Conservation (phyloP, 1,140 invertebrate genomes). For the Hycleus phaleratus region DNA sequence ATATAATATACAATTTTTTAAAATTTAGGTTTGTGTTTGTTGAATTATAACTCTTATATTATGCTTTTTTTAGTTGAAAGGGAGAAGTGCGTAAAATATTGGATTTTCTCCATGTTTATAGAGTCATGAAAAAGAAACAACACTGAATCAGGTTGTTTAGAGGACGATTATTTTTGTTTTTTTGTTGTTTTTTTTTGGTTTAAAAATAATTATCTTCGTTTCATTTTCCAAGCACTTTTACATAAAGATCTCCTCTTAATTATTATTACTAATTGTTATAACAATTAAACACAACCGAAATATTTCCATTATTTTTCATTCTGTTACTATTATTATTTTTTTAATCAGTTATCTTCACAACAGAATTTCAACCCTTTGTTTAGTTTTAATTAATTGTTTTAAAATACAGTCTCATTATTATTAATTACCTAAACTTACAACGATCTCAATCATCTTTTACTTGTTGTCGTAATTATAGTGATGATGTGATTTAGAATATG, state of each 20-base stretch:
- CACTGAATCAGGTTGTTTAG: too few relatives aligned
- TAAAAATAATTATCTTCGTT: too few relatives aligned
- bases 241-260: too few relatives aligned
- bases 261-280: too few relatives aligned
- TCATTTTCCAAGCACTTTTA: too few relatives aligned
- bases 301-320: not conserved
- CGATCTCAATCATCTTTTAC: conserved; percentile 24
- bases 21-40: too few relatives aligned
- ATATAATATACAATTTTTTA: conserved; percentile 12
- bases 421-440: conserved; percentile 13
- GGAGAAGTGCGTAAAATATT: conserved; percentile 7
- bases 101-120: too few relatives aligned
- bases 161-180: too few relatives aligned
- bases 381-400: not conserved
- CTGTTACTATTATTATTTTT: too few relatives aligned
- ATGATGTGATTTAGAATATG: conserved; percentile 13
- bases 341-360: not conserved
- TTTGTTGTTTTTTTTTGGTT: too few relatives aligned
- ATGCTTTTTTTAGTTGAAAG: not conserved
- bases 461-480: not conserved
- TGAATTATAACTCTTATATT: too few relatives aligned
- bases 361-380: conserved; percentile 3
- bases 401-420: conserved; percentile 25
- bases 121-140: too few relatives aligned
- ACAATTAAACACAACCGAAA: conserved; percentile 7